phyloP scores from a whole-genome alignment of 2,113 vertebrate genomes.

The Phalacrocorax pelagicus region DNA sequence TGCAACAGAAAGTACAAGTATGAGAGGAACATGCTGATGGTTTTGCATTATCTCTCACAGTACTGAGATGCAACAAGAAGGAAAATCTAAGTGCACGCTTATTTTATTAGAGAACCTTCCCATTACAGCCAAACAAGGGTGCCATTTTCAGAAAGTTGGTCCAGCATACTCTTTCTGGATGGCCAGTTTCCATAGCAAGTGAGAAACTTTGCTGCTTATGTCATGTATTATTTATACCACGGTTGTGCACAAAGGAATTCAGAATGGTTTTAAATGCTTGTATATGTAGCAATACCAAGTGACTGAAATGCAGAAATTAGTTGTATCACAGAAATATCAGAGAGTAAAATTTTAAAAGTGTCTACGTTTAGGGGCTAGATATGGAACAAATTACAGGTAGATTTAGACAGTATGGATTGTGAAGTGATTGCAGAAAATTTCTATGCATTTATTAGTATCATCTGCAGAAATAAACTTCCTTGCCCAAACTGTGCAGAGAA shows the following conservation, averaged over 20 bases:
- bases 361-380: background rate
- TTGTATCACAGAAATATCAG: background rate
- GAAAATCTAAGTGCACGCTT: background rate
- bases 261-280: background rate
- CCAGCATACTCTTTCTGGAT: background rate
- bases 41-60: background rate
- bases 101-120: background rate
- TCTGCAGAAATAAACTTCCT: background rate
- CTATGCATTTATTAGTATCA: background rate
- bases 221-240: background rate
- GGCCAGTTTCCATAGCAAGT: background rate
- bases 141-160: background rate
- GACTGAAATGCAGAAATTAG: background rate
- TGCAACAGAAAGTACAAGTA: background rate
- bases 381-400: background rate
- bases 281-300: background rate
- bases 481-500: background rate
- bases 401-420: background rate
- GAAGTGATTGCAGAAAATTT: background rate
- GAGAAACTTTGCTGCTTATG: background rate
- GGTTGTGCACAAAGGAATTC: background rate
- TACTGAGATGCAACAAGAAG: background rate
- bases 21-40: constrained; percentile 17
- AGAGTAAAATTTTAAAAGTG: background rate
- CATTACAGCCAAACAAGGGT: background rate